phyloP scores from a whole-genome alignment of 1,140 invertebrate genomes.

The Propsilocerus akamusi region DNA sequence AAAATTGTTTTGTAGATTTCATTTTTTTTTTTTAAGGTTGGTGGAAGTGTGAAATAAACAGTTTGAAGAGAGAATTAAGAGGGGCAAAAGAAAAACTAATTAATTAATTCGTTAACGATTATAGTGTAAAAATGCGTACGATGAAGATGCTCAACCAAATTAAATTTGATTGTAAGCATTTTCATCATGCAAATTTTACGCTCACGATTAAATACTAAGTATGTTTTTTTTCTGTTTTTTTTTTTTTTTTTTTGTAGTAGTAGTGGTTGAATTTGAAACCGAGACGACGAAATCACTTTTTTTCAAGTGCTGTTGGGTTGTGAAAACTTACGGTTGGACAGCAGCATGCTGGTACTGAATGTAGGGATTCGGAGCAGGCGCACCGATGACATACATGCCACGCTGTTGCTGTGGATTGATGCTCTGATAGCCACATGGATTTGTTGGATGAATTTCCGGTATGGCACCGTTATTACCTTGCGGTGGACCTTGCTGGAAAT shows the following conservation, averaged over 20 bases:
- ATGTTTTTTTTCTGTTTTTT: too few relatives aligned
- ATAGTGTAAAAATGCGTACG: too few relatives aligned
- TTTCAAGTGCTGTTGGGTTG: too few relatives aligned
- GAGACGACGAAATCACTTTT: neutral
- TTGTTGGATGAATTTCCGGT: neutral
- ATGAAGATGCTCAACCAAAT: too few relatives aligned
- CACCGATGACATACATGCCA: neutral
- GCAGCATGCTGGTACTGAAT: neutral
- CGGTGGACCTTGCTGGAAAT: neutral
- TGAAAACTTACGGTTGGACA: neutral
- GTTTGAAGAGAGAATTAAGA: neutral
- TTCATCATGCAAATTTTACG: too few relatives aligned
- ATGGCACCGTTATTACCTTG: neutral
- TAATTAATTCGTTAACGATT: too few relatives aligned
- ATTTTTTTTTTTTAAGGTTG: too few relatives aligned
- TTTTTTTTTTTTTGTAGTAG: neutral
- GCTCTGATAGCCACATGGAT: constrained; percentile 5
- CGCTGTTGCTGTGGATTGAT: neutral
- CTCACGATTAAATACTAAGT: too few relatives aligned
- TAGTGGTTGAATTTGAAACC: neutral
- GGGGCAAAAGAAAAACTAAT: too few relatives aligned
- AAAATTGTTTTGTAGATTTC: too few relatives aligned
- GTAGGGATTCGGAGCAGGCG: neutral
- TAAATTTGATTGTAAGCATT: too few relatives aligned
- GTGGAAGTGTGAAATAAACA: neutral